Percentiles rank a stretch among this genome's conserved stretches.
Conservation (phyloP, 2,797 vertebrate species). For the Lagorchestes hirsutus region DNA sequence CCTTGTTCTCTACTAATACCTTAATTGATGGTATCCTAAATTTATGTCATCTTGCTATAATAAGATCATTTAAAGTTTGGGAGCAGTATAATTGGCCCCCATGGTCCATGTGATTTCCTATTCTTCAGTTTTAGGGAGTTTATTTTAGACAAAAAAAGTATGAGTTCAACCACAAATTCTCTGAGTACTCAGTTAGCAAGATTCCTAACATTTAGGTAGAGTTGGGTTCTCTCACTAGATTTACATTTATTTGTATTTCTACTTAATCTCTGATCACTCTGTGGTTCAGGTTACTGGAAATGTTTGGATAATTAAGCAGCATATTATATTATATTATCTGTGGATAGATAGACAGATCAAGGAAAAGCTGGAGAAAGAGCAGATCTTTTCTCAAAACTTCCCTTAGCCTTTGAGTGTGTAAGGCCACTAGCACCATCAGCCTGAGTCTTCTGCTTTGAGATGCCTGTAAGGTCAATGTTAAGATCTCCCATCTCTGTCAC, state of each 20-base stretch:
- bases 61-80: neutral
- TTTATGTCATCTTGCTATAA: neutral
- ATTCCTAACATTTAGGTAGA: conserved; percentile 4
- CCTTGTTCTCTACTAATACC: neutral
- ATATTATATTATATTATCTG: neutral
- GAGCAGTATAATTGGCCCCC: neutral
- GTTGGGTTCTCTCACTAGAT: neutral
- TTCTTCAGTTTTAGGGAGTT: neutral
- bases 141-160: conserved; percentile 3
- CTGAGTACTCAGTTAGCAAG: neutral
- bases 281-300: neutral
- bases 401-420: neutral
- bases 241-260: neutral
- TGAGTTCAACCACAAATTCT: neutral
- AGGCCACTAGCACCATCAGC: neutral
- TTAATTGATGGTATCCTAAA: neutral
- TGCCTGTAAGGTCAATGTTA: neutral
- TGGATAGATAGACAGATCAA: neutral
- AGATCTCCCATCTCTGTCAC: neutral
- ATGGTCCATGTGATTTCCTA: neutral
- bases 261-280: neutral
- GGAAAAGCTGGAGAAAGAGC: neutral
- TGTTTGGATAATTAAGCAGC: neutral
- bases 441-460: neutral
- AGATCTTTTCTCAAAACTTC: neutral